A percentile compares a stretch with the other conserved stretches of the same genome.
These are phyloP conservation scores for Apocheima hispidaria DNA, from an alignment of 2,888 invertebrate species.

Conservation along the genomic window DNA sequence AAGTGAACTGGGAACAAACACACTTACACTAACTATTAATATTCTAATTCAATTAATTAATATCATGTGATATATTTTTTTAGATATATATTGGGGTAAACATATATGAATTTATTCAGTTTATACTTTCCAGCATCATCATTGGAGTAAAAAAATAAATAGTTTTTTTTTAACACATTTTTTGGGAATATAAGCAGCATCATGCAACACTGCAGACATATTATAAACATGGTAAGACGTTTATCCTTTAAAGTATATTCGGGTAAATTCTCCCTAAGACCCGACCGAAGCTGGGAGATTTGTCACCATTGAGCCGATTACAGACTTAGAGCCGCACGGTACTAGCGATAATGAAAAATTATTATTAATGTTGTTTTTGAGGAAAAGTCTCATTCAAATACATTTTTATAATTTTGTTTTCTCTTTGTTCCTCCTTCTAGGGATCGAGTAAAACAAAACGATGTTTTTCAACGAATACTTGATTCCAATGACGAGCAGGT, in stretches of 20 bases:
- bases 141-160: too few species aligned
- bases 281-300: constrained; percentile 7
- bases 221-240: neutral
- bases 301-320: constrained; percentile 7
- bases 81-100: too few species aligned
- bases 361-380: constrained; percentile 11
- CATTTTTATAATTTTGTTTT: neutral
- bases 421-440: neutral
- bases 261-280: constrained; percentile 15
- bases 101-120: too few species aligned
- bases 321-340: constrained; percentile 10
- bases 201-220: neutral
- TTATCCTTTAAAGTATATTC: constrained; percentile 8
- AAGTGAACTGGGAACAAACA: too few species aligned
- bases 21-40: too few species aligned
- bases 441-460: too few species aligned
- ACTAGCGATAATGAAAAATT: constrained; percentile 7
- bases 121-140: too few species aligned
- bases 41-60: too few species aligned
- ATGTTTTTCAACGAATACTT: neutral
- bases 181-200: neutral
- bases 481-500: neutral
- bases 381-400: neutral
- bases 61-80: too few species aligned
- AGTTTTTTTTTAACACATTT: neutral